A percentile compares a stretch with the other conserved stretches of the same genome.
Evolutionary conservation across 2,113 vertebrate species (phyloP).

Genomic region (Oreotrochilus melanogaster): DNA sequence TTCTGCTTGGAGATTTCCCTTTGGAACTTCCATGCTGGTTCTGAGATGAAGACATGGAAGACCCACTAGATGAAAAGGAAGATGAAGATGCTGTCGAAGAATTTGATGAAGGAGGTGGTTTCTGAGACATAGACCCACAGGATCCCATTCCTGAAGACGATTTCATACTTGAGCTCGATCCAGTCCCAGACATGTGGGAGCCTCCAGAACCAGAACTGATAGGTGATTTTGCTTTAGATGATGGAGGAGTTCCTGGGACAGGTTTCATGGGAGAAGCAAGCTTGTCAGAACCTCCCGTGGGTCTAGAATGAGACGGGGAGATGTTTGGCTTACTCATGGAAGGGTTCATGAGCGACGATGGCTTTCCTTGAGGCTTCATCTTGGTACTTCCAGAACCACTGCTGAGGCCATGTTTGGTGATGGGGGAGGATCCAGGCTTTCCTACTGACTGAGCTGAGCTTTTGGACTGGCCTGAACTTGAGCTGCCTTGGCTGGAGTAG

Average conservation of each 20-base stretch:
- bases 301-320: conserved; percentile 95
- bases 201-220: conserved; percentile 90
- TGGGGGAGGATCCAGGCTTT: conserved; percentile 93
- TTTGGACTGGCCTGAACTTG: conserved; percentile 88
- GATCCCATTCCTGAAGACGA: conserved; percentile 87
- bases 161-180: conserved; percentile 87
- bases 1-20: conserved; percentile 96
- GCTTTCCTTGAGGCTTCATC: conserved; percentile 95
- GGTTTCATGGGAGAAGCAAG: conserved; percentile 96
- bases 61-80: conserved; percentile 84
- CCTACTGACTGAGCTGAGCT: conserved; percentile 90
- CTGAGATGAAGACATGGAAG: conserved; percentile 86
- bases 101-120: conserved; percentile 83
- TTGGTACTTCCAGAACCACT: conserved; percentile 86
- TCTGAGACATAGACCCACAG: conserved; percentile 87
- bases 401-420: conserved; percentile 91
- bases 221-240: conserved; percentile 96
- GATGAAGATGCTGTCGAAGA: conserved; percentile 83
- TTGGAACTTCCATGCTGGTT: conserved; percentile 90
- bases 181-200: conserved; percentile 84
- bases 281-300: conserved; percentile 89
- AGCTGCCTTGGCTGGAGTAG: conserved; percentile 84
- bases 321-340: conserved; percentile 96
- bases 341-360: conserved; percentile 94
- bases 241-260: conserved; percentile 93